Percentiles rank a stretch among this genome's conserved stretches.
Conservation (phyloP, 2,797 vertebrate species). For the Semaprochilodus insignis region DNA sequence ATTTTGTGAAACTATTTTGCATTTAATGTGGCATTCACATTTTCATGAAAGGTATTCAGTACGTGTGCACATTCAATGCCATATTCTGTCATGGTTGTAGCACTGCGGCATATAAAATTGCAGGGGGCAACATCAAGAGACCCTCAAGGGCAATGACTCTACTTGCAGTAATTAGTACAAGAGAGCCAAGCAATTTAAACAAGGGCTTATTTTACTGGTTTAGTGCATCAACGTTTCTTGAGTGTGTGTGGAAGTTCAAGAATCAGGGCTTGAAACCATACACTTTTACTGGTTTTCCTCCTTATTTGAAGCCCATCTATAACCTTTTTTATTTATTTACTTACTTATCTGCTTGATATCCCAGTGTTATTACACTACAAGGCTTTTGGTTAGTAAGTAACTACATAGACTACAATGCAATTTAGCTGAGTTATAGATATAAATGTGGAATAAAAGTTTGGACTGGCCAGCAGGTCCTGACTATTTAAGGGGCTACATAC, state of each 20-base stretch:
- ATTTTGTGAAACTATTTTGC: slow-evolving; percentile 28
- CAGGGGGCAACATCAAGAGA: not conserved
- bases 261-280: not conserved
- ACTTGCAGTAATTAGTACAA: slow-evolving; percentile 27
- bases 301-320: not conserved
- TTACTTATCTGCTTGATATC: not conserved
- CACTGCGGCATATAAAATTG: slow-evolving; percentile 10
- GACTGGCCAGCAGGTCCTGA: too few species aligned
- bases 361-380: too few species aligned
- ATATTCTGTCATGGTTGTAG: slow-evolving; percentile 15
- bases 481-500: too few species aligned
- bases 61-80: not conserved
- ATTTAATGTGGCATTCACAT: slow-evolving; percentile 29
- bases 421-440: too few species aligned
- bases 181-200: slow-evolving; percentile 21
- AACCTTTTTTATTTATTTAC: not conserved
- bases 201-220: slow-evolving; percentile 12
- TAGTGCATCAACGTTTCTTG: not conserved
- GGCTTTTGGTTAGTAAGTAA: too few species aligned
- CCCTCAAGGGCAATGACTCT: not conserved
- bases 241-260: not conserved
- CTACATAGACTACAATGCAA: too few species aligned
- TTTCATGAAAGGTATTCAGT: slow-evolving; percentile 24
- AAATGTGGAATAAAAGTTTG: too few species aligned
- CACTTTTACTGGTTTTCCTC: not conserved